Conservation (phyloP, 1,140 invertebrate species). For the Elysia chlorotica region DNA sequence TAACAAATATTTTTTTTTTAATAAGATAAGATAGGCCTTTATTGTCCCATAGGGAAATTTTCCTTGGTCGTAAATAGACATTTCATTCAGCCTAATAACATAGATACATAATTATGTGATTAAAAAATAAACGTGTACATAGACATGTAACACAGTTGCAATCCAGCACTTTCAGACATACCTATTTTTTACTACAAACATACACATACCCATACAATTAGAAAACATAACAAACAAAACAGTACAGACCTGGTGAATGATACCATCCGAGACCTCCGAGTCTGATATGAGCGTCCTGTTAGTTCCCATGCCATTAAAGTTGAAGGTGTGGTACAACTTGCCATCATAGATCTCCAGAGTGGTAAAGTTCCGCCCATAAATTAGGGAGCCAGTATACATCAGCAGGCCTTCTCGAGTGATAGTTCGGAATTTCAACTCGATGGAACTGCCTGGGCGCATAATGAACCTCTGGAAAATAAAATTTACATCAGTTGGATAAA, state of each 20-base stretch:
- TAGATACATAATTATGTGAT: too few species aligned
- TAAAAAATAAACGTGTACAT: too few species aligned
- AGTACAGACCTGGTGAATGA: conserved; percentile 43
- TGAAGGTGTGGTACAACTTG: conserved; percentile 43
- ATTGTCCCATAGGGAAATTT: too few species aligned
- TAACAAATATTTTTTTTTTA: too few species aligned
- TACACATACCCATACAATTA: too few species aligned
- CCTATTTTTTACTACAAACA: background rate
- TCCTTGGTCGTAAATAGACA: too few species aligned
- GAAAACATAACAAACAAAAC: too few species aligned
- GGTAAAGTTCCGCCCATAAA: conserved; percentile 16
- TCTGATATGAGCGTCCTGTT: conserved; percentile 29
- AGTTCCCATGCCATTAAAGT: conserved; percentile 35
- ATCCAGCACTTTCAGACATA: background rate
- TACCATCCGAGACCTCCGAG: conserved; percentile 36
- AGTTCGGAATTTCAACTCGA: conserved; percentile 44
- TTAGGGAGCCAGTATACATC: conserved; percentile 54
- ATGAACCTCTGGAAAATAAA: conserved; percentile 6
- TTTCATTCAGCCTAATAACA: too few species aligned
- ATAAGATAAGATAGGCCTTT: too few species aligned
- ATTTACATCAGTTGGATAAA: conserved; percentile 43
- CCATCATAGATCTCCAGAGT: conserved; percentile 50
- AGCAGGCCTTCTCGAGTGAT: conserved; percentile 78
- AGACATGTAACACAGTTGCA: too few species aligned
- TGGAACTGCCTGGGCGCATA: conserved; percentile 8